Base-by-base conservation (phyloP, 2,888 invertebrate species). In the Gordius sp. region DNA sequence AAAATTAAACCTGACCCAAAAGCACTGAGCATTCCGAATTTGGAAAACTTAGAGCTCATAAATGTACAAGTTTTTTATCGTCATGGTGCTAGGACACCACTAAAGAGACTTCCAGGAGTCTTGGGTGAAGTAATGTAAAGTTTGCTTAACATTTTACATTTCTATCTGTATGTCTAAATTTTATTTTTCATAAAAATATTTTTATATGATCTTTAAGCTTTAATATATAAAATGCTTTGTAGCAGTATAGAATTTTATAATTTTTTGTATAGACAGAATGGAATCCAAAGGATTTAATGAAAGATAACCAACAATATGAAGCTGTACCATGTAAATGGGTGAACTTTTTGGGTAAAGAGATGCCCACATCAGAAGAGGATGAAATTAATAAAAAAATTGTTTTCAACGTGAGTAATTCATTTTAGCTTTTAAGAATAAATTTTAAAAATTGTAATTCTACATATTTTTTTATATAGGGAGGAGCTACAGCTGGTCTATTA, bases 51-150 rank as follows among this genome's bases (percentile, higher is more conserved):
- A 47, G 20, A 47, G 4, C 20, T 47, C 4, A 23, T 47, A 4
- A 47, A 47, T 47, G 47, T 20, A n/a, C 47, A 47, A 47, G 47
- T 47, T 13, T 47, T 47, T 47, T 47, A 47, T 20, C 8, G 47
- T 13, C 47, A 47, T 47, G 47, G 47, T 8, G 47, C 47, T 47
- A 47, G 47, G 20, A 47, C 47, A n/a, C 47, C 47, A n/a, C 47
- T 47, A 18, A 47, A 47, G 20, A 47, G 47, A 20, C 4, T 47
- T 4, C 47, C 47, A 18, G 47, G 47, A 20, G 4, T 47, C 4
- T 47, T 47, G 20, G 47, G 47, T 18, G 47, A 47, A 47, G 47
- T 47, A 33, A 13, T 47, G 39, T 33, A 13, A 33, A 33, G 39
- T n/a, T 33, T 33, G 39, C 8, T 33, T n/a, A 8, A 33, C n/a